Evolutionary conservation across 2,888 invertebrate species (phyloP).

Genomic region (Phortica magna): DNA sequence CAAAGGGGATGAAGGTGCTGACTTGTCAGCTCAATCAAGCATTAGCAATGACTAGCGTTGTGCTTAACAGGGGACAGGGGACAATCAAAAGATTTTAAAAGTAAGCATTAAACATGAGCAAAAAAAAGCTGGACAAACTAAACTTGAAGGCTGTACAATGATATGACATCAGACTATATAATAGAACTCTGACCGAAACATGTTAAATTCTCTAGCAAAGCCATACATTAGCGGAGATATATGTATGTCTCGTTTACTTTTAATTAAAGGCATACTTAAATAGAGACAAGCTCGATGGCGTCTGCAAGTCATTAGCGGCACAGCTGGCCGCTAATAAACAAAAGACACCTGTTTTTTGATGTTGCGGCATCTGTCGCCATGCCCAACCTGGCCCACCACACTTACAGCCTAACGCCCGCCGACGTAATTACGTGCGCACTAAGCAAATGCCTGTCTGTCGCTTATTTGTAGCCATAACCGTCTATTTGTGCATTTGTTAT

Average conservation of each 20-base stretch:
- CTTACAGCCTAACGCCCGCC: neutral
- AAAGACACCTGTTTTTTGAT: constrained; percentile 23
- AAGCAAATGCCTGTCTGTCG: constrained; percentile 19
- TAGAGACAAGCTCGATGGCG: neutral
- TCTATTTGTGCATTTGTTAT: constrained; percentile 23
- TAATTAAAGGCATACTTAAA: neutral
- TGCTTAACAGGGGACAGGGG: too few relatives aligned
- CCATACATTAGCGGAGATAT: too few relatives aligned
- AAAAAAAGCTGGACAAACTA: too few relatives aligned
- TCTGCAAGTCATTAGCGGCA: neutral
- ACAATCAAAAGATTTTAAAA: too few relatives aligned
- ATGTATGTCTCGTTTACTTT: neutral
- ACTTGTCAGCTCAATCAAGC: neutral
- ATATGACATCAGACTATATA: too few relatives aligned
- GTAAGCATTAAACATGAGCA: too few relatives aligned
- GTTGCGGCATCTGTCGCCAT: constrained; percentile 7
- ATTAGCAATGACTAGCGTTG: neutral
- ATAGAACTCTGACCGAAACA: too few relatives aligned
- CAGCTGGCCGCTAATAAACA: constrained; percentile 3
- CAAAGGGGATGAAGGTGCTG: neutral
- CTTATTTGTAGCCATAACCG: constrained; percentile 17
- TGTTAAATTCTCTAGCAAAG: too few relatives aligned
- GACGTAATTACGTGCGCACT: constrained; percentile 16
- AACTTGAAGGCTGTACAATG: too few relatives aligned
- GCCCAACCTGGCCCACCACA: neutral